Evolutionary conservation across 2,797 vertebrate genomes (phyloP).

Genomic region (Craterocephalus amniculus): DNA sequence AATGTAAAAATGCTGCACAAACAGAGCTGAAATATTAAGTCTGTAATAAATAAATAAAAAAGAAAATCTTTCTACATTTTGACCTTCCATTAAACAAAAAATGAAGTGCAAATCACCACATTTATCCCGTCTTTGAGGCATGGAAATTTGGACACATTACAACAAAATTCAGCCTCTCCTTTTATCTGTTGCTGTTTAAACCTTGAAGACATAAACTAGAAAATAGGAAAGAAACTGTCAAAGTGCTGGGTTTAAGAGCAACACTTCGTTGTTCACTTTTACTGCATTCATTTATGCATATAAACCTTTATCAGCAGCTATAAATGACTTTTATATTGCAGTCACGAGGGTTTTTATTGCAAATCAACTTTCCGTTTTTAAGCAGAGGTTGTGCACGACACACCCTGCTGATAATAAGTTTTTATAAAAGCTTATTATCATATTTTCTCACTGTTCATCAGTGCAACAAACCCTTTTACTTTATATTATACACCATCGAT

Average conservation of each 20-base stretch:
- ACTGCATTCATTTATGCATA: neutral
- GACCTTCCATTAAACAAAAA: neutral
- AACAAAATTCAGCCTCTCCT: too few species aligned
- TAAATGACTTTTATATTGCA: neutral
- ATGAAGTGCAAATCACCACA: neutral
- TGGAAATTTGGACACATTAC: neutral
- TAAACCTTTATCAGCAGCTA: neutral
- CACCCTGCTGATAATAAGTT: slow-evolving; percentile 9
- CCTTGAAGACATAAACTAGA: too few species aligned
- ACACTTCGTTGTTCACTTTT: neutral
- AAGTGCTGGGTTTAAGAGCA: neutral
- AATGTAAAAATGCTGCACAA: slow-evolving; percentile 1
- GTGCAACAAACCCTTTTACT: too few species aligned
- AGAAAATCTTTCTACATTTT: neutral
- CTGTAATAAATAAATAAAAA: neutral
- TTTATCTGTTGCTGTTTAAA: neutral
- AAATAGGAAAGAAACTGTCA: too few species aligned
- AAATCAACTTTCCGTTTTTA: slow-evolving; percentile 1
- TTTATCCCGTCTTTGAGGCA: neutral
- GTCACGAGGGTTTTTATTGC: too few species aligned
- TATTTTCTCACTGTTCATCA: too few species aligned
- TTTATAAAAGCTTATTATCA: too few species aligned
- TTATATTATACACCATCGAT: too few species aligned
- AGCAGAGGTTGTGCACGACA: neutral
- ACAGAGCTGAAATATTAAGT: neutral